Base-by-base conservation (phyloP, 2,113 vertebrate species). In the Scolopax mira region DNA sequence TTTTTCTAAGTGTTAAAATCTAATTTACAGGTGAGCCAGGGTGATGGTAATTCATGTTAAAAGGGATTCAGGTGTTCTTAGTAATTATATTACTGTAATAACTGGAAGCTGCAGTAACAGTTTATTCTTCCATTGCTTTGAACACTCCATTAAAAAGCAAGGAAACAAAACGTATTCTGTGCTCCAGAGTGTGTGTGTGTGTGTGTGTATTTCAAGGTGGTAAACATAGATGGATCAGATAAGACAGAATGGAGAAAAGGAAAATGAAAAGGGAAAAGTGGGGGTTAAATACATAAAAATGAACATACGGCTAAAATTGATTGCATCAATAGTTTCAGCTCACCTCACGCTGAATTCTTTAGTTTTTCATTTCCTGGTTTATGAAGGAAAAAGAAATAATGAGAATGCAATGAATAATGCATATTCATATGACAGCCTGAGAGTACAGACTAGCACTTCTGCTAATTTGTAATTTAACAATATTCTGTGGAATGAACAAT, bases 401-500 rank as follows among this genome's bases (percentile, higher is more conserved):
- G 84, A 87, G 69, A 78, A 78, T 31, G 24, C 48, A 74, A 92
- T 91, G 79, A 94, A 90, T 93, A 96, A 90, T 57, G 57, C 39
- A 81, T 85, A 94, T 79, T 94, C 4, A 2, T 88, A 73, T 91
- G 44, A 52, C 75, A 88, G 78, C 52, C 57, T 49, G 41, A 79
- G 61, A 91, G 78, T 58, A 73, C 52, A 88, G 87, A 72, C 80
- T 39, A 91, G 62, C 70, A 35, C 31, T 96, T 75, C 77, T 69
- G 39, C 58, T 94, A 82, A 94, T 95, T 91, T 85, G 74, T 65
- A 87, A 89, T 91, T 89, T 95, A 89, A 80, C 85, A 92, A 95
- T 79, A 44, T 82, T 94, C 78, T 93, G 58, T 39, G 41, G 78
- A 82, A 69, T 11, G 74, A 97, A 94, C 84, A 91, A 82, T 79